Conservation (phyloP, 1,140 invertebrate genomes). For the Oncopodura yosiiana region DNA sequence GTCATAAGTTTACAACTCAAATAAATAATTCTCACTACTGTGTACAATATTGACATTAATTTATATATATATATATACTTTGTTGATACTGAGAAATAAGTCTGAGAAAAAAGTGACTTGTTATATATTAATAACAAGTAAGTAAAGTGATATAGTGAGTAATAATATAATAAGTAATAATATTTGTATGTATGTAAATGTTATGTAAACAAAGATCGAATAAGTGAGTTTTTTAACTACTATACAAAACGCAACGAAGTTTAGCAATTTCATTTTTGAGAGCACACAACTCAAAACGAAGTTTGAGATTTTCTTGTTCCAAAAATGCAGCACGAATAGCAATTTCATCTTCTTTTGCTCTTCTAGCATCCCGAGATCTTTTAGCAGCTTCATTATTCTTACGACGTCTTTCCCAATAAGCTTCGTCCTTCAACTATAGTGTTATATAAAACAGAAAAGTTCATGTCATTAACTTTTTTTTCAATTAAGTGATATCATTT, state of each 20-base stretch:
- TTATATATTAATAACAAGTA: not conserved
- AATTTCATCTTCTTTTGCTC: conserved; percentile 84
- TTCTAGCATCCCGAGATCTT: conserved; percentile 75
- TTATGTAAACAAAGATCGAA: not conserved
- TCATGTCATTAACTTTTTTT: conserved; percentile 3
- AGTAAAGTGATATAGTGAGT: not conserved
- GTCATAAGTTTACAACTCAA: no score
- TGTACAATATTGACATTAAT: not conserved
- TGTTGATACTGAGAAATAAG: not conserved
- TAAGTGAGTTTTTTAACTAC: not conserved
- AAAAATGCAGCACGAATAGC: conserved; percentile 76
- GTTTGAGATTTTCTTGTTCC: conserved; percentile 64
- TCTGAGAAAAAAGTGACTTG: not conserved
- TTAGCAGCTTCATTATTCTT: conserved; percentile 96
- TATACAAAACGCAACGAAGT: conserved; percentile 48
- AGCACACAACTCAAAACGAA: conserved; percentile 53
- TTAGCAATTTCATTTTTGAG: conserved; percentile 51
- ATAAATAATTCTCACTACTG: no score
- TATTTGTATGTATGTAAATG: not conserved
- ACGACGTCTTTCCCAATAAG: conserved; percentile 74
- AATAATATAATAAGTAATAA: not conserved
- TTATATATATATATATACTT: not conserved
- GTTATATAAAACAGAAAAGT: conserved; percentile 1
- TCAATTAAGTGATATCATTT: not conserved
- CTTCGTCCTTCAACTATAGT: conserved; percentile 54